phyloP scores from a whole-genome alignment of 2,888 invertebrate genomes.

The Cosmopolites sordidus region DNA sequence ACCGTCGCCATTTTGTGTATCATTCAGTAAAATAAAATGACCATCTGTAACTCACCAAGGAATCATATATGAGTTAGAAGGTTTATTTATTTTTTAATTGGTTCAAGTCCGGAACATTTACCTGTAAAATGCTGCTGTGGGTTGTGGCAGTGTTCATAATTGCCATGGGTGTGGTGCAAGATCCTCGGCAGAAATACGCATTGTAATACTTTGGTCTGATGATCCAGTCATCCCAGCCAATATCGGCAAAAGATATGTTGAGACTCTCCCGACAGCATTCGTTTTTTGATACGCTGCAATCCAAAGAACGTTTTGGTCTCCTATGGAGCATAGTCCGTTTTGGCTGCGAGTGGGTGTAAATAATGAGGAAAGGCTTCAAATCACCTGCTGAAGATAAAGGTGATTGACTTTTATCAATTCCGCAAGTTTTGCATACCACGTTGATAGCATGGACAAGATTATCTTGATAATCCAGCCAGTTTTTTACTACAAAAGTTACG shows the following conservation, averaged over 20 bases:
- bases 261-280: slow-evolving; percentile 82
- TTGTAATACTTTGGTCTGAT: slow-evolving; percentile 77
- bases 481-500: slow-evolving; percentile 68
- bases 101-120: slow-evolving; percentile 46
- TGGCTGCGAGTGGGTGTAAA: slow-evolving; percentile 70
- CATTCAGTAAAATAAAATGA: no score
- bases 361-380: slow-evolving; percentile 71
- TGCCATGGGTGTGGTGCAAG: slow-evolving; percentile 69
- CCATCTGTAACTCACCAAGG: no score
- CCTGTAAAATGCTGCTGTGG: slow-evolving; percentile 72
- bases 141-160: slow-evolving; percentile 60
- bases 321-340: slow-evolving; percentile 47
- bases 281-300: slow-evolving; percentile 64
- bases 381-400: slow-evolving; percentile 69
- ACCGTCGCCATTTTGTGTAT: no score
- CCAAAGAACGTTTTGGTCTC: slow-evolving; percentile 54
- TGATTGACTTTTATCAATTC: slow-evolving; percentile 57
- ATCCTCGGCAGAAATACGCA: slow-evolving; percentile 83
- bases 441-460: slow-evolving; percentile 67
- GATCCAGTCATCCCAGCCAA: slow-evolving; percentile 89
- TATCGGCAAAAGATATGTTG: slow-evolving; percentile 76
- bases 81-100: slow-evolving; percentile 2
- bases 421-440: slow-evolving; percentile 74
- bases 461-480: slow-evolving; percentile 69
- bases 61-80: no score